Evolutionary conservation across 2,888 invertebrate genomes (phyloP).

Genomic region (Pterostichus niger): DNA sequence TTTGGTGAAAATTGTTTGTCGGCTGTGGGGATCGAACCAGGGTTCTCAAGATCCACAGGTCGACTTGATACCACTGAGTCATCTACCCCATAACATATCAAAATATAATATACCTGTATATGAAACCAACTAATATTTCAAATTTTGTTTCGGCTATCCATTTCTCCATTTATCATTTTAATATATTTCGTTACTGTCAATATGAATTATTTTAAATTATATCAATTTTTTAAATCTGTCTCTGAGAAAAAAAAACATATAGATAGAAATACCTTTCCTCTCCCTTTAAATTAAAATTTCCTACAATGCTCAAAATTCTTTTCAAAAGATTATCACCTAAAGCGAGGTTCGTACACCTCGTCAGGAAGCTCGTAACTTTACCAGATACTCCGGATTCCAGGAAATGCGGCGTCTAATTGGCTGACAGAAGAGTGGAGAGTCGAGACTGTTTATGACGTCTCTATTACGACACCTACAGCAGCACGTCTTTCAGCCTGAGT

Average conservation of each 20-base stretch:
- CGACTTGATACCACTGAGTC: too few species aligned
- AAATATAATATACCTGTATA: too few species aligned
- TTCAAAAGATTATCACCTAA: slow-evolving; percentile 9
- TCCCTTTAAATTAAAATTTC: neutral
- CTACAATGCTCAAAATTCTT: neutral
- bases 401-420: slow-evolving; percentile 62
- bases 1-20: too few species aligned
- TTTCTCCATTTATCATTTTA: too few species aligned
- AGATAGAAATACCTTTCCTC: slow-evolving; percentile 8
- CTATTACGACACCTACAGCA: slow-evolving; percentile 51
- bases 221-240: too few species aligned
- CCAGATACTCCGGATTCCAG: slow-evolving; percentile 42
- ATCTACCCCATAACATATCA: too few species aligned
- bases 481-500: slow-evolving; percentile 12
- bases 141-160: too few species aligned
- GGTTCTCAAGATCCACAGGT: too few species aligned
- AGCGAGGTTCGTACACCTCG: neutral
- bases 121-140: too few species aligned
- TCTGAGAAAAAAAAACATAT: neutral
- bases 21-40: too few species aligned
- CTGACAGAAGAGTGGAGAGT: slow-evolving; percentile 52
- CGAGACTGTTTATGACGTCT: slow-evolving; percentile 61
- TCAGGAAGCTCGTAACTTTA: slow-evolving; percentile 39
- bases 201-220: too few species aligned
- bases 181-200: too few species aligned